phyloP scores from a whole-genome alignment of 2,797 vertebrate species.

The Macropodus opercularis region DNA sequence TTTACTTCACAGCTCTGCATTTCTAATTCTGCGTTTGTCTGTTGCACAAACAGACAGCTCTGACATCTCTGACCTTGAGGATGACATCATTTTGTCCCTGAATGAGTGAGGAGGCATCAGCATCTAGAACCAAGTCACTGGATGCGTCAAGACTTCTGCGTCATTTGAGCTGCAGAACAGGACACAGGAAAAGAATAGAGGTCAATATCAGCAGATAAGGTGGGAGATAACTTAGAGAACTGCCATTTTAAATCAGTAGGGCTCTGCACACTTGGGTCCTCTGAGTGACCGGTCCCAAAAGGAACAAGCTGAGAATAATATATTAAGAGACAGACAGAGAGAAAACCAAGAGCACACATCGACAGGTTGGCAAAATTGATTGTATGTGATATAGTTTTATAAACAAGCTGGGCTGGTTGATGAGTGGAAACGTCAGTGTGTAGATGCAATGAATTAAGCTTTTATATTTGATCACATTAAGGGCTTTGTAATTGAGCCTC shows the following conservation, averaged over 20 bases:
- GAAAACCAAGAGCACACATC: constrained; percentile 36
- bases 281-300: constrained; percentile 27
- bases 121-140: constrained; percentile 19
- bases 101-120: constrained; percentile 72
- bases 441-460: constrained; percentile 36
- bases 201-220: constrained; percentile 37
- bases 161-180: constrained; percentile 45
- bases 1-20: constrained; percentile 23
- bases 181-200: constrained; percentile 27
- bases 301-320: constrained; percentile 20
- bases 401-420: constrained; percentile 46
- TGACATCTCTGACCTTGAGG: constrained; percentile 96
- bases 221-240: constrained; percentile 51
- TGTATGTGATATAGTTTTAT: constrained; percentile 75
- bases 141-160: constrained; percentile 52
- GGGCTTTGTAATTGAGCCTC: constrained; percentile 52
- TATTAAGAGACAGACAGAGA: constrained; percentile 7
- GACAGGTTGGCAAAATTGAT: constrained; percentile 52
- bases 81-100: constrained; percentile 97
- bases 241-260: constrained; percentile 59
- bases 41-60: constrained; percentile 90
- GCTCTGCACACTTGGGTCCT: constrained; percentile 35
- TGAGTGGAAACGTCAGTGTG: constrained; percentile 34
- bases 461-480: constrained; percentile 63
- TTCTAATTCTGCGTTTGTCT: constrained; percentile 46